Evolutionary conservation across 2,113 vertebrate genomes (phyloP), one percentile per base, ranked within the genome.

Genomic region (Phrynocephalus versicolor): DNA sequence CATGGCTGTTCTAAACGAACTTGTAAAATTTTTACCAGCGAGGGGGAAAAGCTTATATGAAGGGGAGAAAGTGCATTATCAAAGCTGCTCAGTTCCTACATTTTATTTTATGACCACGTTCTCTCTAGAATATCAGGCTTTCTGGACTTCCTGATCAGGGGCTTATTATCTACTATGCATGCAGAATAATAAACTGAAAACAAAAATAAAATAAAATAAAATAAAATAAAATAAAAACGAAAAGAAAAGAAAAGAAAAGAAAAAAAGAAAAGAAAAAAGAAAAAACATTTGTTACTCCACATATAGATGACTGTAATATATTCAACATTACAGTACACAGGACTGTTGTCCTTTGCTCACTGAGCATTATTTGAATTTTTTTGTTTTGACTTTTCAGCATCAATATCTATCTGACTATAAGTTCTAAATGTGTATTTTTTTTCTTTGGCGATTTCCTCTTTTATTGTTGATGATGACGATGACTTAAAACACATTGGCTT

Each of bases 401-500:
- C 69, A 84, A 84, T 78, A 78, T 77, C 69, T 70, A 76, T 84
- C 69, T 78, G 45, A 78, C 69, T 39, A 70, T 67, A 15, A 39
- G 62, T n/a, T 84, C 72, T 76, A 41, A 23, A 33, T 84, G 73
- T 9, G 23, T 81, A 51, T 51, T 77, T 77, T 51, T n/a, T 84
- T 76, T 21, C 73, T 84, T 84, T 39, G 74, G 73, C 67, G 67
- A 57, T 69, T 67, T n/a, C 39, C 45, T 41, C 41, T 76, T 83
- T 65, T 27, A 12, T 84, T 84, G 82, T 76, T 64, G 72, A 75
- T 69, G 45, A 77, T 33, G 62, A 55, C n/a, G 67, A 55, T 23
- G 67, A 35, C 73, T 84, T 69, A 77, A 77, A 84, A 67, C 60
- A 37, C 15, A 37, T 37, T 67, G 62, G 83, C 73, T 84, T 12